Evolutionary conservation across 2,888 invertebrate species (phyloP).

Genomic region (Pachycephus smyrnensis): DNA sequence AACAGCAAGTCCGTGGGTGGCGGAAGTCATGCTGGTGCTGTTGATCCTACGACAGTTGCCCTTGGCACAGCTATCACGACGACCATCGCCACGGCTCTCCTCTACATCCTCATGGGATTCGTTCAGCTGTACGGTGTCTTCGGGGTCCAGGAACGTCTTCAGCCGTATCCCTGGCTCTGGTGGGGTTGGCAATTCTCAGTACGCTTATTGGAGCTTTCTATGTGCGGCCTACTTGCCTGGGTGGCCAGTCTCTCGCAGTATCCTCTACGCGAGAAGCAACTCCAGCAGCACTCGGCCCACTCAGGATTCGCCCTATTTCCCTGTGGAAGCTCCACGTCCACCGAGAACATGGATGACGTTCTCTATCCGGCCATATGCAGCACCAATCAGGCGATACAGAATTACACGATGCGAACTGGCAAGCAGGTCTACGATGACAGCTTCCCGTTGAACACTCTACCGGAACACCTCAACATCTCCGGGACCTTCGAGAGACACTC

Average conservation of each 20-base stretch:
- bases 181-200: slow-evolving; percentile 92
- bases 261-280: slow-evolving; percentile 74
- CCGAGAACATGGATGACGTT: slow-evolving; percentile 85
- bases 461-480: slow-evolving; percentile 62
- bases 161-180: slow-evolving; percentile 81
- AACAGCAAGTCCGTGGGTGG: slow-evolving; percentile 53
- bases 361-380: slow-evolving; percentile 89
- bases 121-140: slow-evolving; percentile 87
- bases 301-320: slow-evolving; percentile 85
- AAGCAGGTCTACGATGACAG: slow-evolving; percentile 82
- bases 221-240: slow-evolving; percentile 87
- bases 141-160: slow-evolving; percentile 69
- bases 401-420: slow-evolving; percentile 83
- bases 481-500: slow-evolving; percentile 64
- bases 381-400: slow-evolving; percentile 86
- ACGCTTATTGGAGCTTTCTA: slow-evolving; percentile 87
- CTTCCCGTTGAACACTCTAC: slow-evolving; percentile 71
- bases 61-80: slow-evolving; percentile 90
- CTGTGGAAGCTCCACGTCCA: slow-evolving; percentile 82
- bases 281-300: slow-evolving; percentile 60
- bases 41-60: slow-evolving; percentile 71
- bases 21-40: slow-evolving; percentile 77
- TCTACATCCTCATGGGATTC: slow-evolving; percentile 85
- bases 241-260: slow-evolving; percentile 82
- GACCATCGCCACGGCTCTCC: slow-evolving; percentile 86